Evolutionary conservation across 2,888 invertebrate genomes (phyloP).

Genomic region (Drosophila borborema): DNA sequence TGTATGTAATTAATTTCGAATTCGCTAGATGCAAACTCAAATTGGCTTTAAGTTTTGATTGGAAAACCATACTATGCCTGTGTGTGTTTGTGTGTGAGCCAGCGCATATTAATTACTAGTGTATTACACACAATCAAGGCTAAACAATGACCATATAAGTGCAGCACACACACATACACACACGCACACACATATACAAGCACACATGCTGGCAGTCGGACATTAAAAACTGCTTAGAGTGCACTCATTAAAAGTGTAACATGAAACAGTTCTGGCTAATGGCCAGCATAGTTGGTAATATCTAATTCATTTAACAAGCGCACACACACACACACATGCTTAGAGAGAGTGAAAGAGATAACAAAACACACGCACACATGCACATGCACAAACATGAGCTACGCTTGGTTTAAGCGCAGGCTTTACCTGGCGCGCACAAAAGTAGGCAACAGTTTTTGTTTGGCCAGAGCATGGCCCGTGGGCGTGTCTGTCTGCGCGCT

Average conservation of each 20-base stretch:
- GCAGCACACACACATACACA: constrained; percentile 17
- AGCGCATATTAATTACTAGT: constrained; percentile 71
- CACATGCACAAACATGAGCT: constrained; percentile 7
- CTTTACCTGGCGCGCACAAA: constrained; percentile 58
- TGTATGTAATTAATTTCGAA: constrained; percentile 62
- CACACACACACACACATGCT: constrained; percentile 9
- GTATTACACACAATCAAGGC: constrained; percentile 22
- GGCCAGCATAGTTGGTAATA: constrained; percentile 60
- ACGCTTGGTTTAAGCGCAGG: constrained; percentile 40
- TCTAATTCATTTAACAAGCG: constrained; percentile 77
- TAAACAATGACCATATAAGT: constrained; percentile 68
- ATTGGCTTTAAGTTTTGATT: constrained; percentile 36
- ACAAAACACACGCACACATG: constrained; percentile 3
- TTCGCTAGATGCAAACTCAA: constrained; percentile 31
- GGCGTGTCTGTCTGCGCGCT: constrained; percentile 5
- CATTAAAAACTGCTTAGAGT: constrained; percentile 71
- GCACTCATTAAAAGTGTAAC: constrained; percentile 79
- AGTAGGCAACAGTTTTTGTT: constrained; percentile 53
- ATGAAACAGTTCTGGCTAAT: constrained; percentile 51
- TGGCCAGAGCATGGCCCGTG: not conserved
- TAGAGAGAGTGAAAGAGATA: not conserved
- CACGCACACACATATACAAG: constrained; percentile 6
- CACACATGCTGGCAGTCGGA: constrained; percentile 16
- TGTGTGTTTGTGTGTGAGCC: constrained; percentile 16
- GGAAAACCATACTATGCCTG: constrained; percentile 24